Base-by-base conservation (phyloP, 2,113 vertebrate species). In the Solea solea region DNA sequence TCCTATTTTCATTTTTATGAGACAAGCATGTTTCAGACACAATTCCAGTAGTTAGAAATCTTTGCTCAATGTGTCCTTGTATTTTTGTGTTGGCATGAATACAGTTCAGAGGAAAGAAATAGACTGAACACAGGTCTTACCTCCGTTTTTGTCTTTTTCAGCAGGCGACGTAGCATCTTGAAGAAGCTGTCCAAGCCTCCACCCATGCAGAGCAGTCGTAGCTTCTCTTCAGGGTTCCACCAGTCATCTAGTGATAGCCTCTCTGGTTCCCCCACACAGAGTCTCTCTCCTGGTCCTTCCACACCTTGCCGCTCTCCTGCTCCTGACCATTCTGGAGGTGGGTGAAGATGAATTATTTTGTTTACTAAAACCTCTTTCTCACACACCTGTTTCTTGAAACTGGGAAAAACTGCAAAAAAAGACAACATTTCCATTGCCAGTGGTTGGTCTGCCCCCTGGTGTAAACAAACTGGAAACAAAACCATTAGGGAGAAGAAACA, bases 181-280 rank as follows among this genome's bases (percentile, higher is more conserved):
- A 97, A 96, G 89, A 99, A 96, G 93, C 92, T 97, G 79, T 95
- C 96, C 1, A 97, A 96, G 90, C 93, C 95, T 0, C 93, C 88
- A 0, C 89, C 94, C 25, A 90, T 98, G 74, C 96, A 97, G 82
- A 95, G 94, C 77, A 98, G 96, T 85, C 96, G 95, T 51, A 98
- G 97, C 88, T 97, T 96, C 87, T 97, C 96, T 7, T 97, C 97
- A 0, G 96, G 96, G 0, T 95, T 98, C 77, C 96, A 96, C 39
- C 97, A 97, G 82, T 97, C 97, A 0, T 97, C 97, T 9, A 95
- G 96, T 0, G 97, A 99, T 89, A 98, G 97, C 87, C 93, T 97
- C 11, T 96, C 96, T 0, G 96, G 96, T 40, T 98, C 97, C 0
- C 96, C 97, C 59, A 97, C 96, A 0, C 96, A 96, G 88, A 95